Conservation (phyloP, 2,797 vertebrate genomes). For the Chrosomus eos region DNA sequence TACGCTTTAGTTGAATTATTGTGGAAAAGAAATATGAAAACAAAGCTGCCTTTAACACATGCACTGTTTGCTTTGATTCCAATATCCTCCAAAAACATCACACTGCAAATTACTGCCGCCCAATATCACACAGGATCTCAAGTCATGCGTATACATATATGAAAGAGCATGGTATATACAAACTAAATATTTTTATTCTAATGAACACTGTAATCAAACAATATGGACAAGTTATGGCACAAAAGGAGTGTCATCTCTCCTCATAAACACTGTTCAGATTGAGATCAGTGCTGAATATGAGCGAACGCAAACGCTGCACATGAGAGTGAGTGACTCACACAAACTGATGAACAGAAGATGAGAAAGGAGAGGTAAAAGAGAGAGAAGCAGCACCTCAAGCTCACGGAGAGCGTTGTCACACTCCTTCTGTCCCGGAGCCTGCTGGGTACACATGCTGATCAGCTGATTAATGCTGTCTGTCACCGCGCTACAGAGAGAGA, state of each 20-base stretch:
- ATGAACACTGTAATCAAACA: background rate
- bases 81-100: background rate
- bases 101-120: background rate
- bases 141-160: background rate
- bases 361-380: constrained; percentile 3
- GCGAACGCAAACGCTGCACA: background rate
- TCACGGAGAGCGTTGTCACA: constrained; percentile 95
- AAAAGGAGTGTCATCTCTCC: background rate
- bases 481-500: constrained; percentile 81
- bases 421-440: constrained; percentile 96
- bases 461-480: constrained; percentile 99
- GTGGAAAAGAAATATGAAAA: background rate
- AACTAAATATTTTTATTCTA: background rate
- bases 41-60: background rate
- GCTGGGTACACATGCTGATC: constrained; percentile 98
- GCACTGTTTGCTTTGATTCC: background rate
- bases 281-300: background rate
- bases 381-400: constrained; percentile 82
- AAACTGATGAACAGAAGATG: background rate
- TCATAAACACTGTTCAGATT: background rate
- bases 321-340: background rate
- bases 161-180: background rate
- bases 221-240: background rate
- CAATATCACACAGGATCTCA: background rate
- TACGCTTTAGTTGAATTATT: background rate